Base-by-base conservation (phyloP, 2,888 invertebrate species). In the Aphodius granarius region DNA sequence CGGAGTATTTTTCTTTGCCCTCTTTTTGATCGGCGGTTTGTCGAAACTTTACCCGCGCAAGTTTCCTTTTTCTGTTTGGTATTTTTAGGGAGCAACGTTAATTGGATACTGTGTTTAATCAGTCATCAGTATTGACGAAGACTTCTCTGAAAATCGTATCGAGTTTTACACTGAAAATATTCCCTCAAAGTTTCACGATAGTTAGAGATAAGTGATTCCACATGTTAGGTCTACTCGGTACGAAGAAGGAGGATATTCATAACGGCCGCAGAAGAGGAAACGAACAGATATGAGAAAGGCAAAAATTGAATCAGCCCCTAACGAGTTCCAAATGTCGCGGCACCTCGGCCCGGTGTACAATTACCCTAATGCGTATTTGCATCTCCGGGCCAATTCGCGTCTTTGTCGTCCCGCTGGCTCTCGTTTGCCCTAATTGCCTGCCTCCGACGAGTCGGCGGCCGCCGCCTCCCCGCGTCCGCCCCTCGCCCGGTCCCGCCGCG, bases 281-380 rank as follows among this genome's bases (percentile, higher is more conserved):
- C 43, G 43, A 43, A 43, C 43, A 43, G 43, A 43, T 43, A 43
- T 43, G 43, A 43, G 43, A 43, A 43, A 43, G 43, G 68, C 21
- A 68, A 68, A 68, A 68, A 68, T 68, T 68, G 68, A 68, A 68
- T 68, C 68, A 68, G 21, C 20, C 68, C 68, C 68, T 68, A 68
- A 68, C 68, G 68, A 68, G 68, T 22, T 68, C 68, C 20, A 68
- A 68, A 68, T 68, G 68, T 68, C 68, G 68, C 20, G 68, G 19
- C 68, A 22, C 68, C 66, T 18, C 66, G 21, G 19, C 68, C 21
- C 68, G 68, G 21, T 22, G 68, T 87, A 87, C 87, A 88, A 87
- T 88, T 88, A 88, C 85, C 84, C 86, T 87, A 88, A 88, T 88
- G 88, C 87, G 87, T 86, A 86, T 88, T 87, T 86, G 85, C 87